phyloP scores from a whole-genome alignment of 2,888 invertebrate species.

The Epinotia nisella region DNA sequence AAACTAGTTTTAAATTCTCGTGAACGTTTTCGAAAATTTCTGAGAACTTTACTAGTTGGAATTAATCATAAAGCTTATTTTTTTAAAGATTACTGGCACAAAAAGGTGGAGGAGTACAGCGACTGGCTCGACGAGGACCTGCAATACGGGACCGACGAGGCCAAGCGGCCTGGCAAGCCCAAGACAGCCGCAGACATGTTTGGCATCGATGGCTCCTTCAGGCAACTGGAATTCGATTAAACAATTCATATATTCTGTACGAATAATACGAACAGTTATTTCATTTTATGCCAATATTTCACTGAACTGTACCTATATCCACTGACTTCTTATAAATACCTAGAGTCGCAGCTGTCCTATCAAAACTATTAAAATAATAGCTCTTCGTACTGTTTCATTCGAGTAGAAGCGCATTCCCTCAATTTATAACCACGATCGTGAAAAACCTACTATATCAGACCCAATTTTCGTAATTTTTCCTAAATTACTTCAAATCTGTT shows the following conservation, averaged over 20 bases:
- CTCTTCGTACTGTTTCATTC: no score
- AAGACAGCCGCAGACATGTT: conserved; percentile 76
- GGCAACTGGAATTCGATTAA: conserved; percentile 68
- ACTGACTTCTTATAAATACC: no score
- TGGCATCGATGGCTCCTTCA: conserved; percentile 78
- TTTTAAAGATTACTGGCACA: conserved; percentile 58
- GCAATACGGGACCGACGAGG: conserved; percentile 79
- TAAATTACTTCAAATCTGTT: no score
- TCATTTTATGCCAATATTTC: not conserved
- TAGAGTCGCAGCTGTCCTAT: no score
- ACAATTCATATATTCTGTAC: not conserved
- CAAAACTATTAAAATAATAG: no score
- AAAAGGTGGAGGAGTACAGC: conserved; percentile 74
- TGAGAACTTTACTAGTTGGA: no score
- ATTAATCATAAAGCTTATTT: not conserved
- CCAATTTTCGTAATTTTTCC: no score
- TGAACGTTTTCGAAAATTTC: no score
- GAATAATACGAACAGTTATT: not conserved
- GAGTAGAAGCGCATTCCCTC: no score
- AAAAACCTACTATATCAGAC: no score
- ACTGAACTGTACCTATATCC: not conserved
- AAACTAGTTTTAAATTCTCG: no score
- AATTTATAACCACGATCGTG: no score
- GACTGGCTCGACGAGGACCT: conserved; percentile 79
- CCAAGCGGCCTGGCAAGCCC: conserved; percentile 75